Percentiles rank a stretch among this genome's conserved stretches.
These are phyloP conservation scores for Centropyge bicolor DNA, from an alignment of 2,797 vertebrate genomes.

Conservation along the genomic window DNA sequence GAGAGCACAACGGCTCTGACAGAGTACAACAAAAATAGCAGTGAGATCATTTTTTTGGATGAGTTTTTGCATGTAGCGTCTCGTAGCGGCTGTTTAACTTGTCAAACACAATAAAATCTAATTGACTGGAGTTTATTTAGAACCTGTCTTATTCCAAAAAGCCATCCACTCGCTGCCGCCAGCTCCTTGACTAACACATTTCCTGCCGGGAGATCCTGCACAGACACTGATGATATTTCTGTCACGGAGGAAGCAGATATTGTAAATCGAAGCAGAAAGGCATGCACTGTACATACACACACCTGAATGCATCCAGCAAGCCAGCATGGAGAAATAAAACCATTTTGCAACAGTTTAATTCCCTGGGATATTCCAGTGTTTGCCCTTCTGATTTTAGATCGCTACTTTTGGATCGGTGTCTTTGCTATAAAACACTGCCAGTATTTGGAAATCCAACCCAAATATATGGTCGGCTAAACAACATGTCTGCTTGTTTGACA, in stretches of 20 bases:
- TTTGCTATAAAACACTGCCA: slow-evolving; percentile 40
- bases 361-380: slow-evolving; percentile 39
- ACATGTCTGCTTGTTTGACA: slow-evolving; percentile 66
- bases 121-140: background rate
- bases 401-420: slow-evolving; percentile 35
- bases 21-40: background rate
- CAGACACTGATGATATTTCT: slow-evolving; percentile 15
- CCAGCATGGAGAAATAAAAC: slow-evolving; percentile 32
- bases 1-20: background rate
- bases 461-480: slow-evolving; percentile 61
- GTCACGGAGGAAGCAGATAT: slow-evolving; percentile 2
- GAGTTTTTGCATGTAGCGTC: background rate
- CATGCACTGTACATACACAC: background rate
- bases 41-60: background rate
- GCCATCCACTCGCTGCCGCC: background rate
- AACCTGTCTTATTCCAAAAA: background rate
- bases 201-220: slow-evolving; percentile 11
- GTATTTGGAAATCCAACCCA: slow-evolving; percentile 59
- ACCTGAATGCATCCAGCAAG: slow-evolving; percentile 14
- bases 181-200: slow-evolving; percentile 29
- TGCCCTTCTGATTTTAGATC: slow-evolving; percentile 46
- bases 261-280: slow-evolving; percentile 23
- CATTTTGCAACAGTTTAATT: slow-evolving; percentile 27
- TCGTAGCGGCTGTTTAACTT: background rate
- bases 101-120: slow-evolving; percentile 25